Evolutionary conservation across 2,113 vertebrate species (phyloP).

Genomic region (Halcyon senegalensis): DNA sequence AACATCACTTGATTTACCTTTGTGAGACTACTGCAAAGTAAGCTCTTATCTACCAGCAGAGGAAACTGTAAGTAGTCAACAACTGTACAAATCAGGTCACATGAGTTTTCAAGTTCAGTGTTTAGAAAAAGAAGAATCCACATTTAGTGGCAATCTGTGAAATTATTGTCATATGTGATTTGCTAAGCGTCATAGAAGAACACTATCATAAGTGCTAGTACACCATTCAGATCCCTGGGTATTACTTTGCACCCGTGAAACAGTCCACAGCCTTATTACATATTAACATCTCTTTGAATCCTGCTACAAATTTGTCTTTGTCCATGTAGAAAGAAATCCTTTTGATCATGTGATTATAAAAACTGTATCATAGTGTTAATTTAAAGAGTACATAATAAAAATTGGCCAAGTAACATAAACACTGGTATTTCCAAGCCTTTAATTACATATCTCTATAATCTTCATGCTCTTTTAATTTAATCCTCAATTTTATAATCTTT

Average conservation of each 20-base stretch:
- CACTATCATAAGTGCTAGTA: not conserved
- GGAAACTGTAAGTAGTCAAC: not conserved
- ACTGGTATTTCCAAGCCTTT: not conserved
- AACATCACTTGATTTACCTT: not conserved
- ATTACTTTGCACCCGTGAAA: not conserved
- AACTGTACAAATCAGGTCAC: not conserved
- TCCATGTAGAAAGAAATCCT: not conserved
- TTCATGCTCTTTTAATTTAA: not conserved
- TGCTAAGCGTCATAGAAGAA: not conserved
- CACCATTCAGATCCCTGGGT: not conserved
- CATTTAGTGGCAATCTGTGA: not conserved
- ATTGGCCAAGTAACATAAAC: not conserved
- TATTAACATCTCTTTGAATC: not conserved
- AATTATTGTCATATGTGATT: not conserved
- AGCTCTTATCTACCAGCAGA: not conserved
- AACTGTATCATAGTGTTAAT: not conserved
- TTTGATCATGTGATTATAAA: not conserved
- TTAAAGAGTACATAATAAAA: not conserved
- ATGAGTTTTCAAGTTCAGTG: not conserved
- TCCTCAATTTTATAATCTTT: not conserved
- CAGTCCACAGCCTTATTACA: not conserved
- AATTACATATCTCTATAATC: not conserved
- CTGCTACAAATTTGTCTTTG: not conserved
- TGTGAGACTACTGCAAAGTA: not conserved
- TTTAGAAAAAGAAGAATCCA: not conserved